phyloP scores from a whole-genome alignment of 2,113 vertebrate genomes.

The Gavia stellata region DNA sequence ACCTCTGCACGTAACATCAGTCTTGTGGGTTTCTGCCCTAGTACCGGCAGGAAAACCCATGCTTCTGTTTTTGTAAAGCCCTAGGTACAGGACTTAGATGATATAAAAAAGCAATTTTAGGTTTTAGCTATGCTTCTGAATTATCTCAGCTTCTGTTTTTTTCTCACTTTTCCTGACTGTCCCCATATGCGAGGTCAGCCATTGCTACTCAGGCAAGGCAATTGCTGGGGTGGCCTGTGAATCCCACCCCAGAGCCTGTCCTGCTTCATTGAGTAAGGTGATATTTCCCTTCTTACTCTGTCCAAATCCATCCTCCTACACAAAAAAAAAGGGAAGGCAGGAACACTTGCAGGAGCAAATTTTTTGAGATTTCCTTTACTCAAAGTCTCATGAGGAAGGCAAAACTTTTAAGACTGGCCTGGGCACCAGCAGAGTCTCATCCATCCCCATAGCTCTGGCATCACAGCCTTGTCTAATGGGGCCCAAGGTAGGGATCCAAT shows the following conservation, averaged over 20 bases:
- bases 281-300: neutral
- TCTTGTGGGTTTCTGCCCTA: neutral
- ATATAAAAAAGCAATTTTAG: neutral
- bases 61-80: neutral
- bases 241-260: neutral
- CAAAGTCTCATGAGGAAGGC: neutral
- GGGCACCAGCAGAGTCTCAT: neutral
- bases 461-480: neutral
- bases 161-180: neutral
- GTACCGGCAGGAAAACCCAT: neutral
- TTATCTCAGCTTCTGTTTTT: neutral
- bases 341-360: neutral
- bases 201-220: neutral
- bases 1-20: fast-evolving
- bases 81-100: neutral
- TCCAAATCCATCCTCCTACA: neutral
- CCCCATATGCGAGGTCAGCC: neutral
- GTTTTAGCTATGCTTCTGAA: neutral
- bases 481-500: neutral
- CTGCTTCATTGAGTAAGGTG: neutral
- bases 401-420: neutral
- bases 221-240: neutral
- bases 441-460: neutral
- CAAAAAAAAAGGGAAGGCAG: neutral
- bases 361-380: neutral